Percentiles rank a stretch among this genome's conserved stretches.
phyloP scores from a whole-genome alignment of 2,113 vertebrate species.

The Trachemys scripta region DNA sequence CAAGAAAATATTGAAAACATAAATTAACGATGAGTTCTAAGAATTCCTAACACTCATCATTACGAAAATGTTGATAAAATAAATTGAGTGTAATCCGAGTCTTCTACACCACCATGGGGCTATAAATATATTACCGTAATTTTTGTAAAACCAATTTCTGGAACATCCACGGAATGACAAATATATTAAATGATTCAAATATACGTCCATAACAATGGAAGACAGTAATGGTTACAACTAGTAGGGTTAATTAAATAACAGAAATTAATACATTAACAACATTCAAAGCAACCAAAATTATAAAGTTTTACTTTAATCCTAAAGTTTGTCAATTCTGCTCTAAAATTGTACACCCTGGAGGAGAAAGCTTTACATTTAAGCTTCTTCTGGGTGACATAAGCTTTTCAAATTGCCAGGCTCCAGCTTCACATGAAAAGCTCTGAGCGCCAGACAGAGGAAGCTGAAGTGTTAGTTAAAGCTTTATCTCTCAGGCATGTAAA shows the following conservation, averaged over 20 bases:
- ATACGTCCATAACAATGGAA: not conserved
- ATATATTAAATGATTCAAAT: not conserved
- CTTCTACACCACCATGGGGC: too few species aligned
- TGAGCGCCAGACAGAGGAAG: not conserved
- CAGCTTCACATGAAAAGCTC: not conserved
- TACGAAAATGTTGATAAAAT: not conserved
- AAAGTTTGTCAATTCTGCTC: not conserved
- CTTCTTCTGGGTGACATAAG: constrained; percentile 16
- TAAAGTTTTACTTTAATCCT: not conserved
- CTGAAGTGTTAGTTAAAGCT: not conserved
- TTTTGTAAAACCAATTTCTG: not conserved
- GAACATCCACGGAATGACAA: not conserved
- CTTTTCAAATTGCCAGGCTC: constrained; percentile 13
- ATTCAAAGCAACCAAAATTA: not conserved
- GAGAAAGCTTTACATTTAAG: constrained; percentile 7
- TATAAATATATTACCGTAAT: not conserved
- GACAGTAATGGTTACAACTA: not conserved
- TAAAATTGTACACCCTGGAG: not conserved
- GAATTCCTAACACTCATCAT: not conserved
- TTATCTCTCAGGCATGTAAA: not conserved
- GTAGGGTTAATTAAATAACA: constrained; percentile 4
- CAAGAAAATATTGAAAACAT: too few species aligned
- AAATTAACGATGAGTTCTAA: too few species aligned
- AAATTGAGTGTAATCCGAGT: not conserved
- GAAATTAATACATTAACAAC: not conserved